A percentile compares a stretch with the other conserved stretches of the same genome.
Evolutionary conservation across 2,888 invertebrate genomes (phyloP).

Genomic region (Neria commutata): DNA sequence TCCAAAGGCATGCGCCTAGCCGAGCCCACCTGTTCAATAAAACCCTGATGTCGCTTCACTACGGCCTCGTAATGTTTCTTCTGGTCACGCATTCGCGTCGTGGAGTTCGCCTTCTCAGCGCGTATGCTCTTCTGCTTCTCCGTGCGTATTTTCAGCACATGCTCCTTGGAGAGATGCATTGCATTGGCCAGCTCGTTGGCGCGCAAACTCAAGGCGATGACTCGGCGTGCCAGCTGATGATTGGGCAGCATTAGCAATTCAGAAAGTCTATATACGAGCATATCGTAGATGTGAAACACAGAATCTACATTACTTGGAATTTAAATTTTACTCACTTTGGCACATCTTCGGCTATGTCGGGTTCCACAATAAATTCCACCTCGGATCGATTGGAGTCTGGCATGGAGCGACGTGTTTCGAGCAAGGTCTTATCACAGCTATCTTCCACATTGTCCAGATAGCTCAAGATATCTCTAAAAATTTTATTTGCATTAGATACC

Average conservation of each 20-base stretch:
- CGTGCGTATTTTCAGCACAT: slow-evolving; percentile 56
- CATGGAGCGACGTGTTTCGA: slow-evolving; percentile 57
- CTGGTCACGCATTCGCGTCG: slow-evolving; percentile 65
- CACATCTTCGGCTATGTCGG: slow-evolving; percentile 61
- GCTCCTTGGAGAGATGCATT: slow-evolving; percentile 60
- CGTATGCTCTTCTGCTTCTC: slow-evolving; percentile 60
- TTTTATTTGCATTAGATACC: slow-evolving; percentile 5
- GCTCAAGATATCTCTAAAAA: slow-evolving; percentile 56
- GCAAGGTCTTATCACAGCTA: slow-evolving; percentile 59
- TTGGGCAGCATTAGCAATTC: slow-evolving; percentile 61
- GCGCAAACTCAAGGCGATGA: slow-evolving; percentile 57
- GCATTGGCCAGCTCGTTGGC: slow-evolving; percentile 62
- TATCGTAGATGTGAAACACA: neutral
- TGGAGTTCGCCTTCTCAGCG: slow-evolving; percentile 59
- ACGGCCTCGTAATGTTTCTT: slow-evolving; percentile 76
- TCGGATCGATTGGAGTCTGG: slow-evolving; percentile 59
- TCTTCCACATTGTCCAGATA: slow-evolving; percentile 61
- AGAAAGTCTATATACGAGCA: slow-evolving; percentile 44
- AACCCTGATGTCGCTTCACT: slow-evolving; percentile 79
- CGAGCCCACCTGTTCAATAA: slow-evolving; percentile 73
- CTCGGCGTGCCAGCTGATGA: slow-evolving; percentile 60
- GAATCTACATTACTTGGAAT: neutral
- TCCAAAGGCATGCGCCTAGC: neutral
- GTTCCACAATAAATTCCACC: slow-evolving; percentile 59
- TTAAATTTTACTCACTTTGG: slow-evolving; percentile 52